Percentiles rank a stretch among this genome's conserved stretches.
Conservation (phyloP, 2,888 invertebrate species). For the Leptinotarsa rubiginosa region DNA sequence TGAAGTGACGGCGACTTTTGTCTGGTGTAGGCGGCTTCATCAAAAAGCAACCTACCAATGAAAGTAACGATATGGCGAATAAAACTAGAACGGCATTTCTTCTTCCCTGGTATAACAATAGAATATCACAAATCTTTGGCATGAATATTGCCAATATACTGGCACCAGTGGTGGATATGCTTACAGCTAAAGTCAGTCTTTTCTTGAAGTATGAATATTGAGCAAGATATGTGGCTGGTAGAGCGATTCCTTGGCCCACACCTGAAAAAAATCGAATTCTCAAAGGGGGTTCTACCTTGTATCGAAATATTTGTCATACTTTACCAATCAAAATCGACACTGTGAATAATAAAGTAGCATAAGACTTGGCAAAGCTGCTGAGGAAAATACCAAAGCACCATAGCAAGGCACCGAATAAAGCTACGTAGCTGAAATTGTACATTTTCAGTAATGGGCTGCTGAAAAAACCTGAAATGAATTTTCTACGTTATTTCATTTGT, state of each 20-base stretch:
- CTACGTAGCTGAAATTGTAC: slow-evolving; percentile 64
- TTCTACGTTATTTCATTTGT: too few species aligned
- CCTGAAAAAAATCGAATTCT: slow-evolving; percentile 59
- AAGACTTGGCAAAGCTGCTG: slow-evolving; percentile 64
- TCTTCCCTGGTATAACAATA: slow-evolving; percentile 63
- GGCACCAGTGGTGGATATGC: slow-evolving; percentile 66
- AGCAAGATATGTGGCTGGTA: slow-evolving; percentile 66
- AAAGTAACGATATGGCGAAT: slow-evolving; percentile 66
- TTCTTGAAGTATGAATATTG: slow-evolving; percentile 68
- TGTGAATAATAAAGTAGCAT: slow-evolving; percentile 63
- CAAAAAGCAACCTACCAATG: slow-evolving; percentile 66
- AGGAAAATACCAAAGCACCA: slow-evolving; percentile 64
- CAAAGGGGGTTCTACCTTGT: neutral
- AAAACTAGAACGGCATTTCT: slow-evolving; percentile 67
- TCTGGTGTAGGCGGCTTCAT: slow-evolving; percentile 62
- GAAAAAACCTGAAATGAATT: slow-evolving; percentile 60
- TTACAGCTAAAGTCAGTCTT: slow-evolving; percentile 67
- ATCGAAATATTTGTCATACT: slow-evolving; percentile 19
- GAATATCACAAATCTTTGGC: slow-evolving; percentile 66
- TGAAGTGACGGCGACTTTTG: neutral
- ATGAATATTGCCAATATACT: slow-evolving; percentile 67
- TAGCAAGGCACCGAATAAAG: slow-evolving; percentile 62
- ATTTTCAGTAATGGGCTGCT: slow-evolving; percentile 66
- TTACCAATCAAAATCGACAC: slow-evolving; percentile 61
- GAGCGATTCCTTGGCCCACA: slow-evolving; percentile 66